Conservation (phyloP, 2,888 invertebrate genomes). For the Cerastis leucographa region DNA sequence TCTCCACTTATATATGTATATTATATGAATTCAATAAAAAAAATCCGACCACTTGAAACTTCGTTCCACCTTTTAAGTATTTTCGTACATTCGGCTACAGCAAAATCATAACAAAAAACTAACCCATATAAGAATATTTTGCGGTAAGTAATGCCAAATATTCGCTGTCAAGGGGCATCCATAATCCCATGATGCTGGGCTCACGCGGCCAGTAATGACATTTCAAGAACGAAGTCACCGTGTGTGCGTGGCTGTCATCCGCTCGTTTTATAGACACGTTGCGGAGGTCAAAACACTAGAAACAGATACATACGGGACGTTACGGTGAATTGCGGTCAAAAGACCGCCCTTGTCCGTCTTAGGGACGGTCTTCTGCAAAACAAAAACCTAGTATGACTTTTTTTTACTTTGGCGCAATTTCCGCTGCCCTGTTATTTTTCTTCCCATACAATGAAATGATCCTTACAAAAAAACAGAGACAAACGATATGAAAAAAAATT, state of each 20-base stretch:
- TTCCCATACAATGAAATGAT: not conserved
- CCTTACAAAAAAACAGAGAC: not conserved
- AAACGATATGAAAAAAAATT: not conserved
- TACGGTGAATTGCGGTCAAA: not conserved
- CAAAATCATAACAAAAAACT: slow-evolving; percentile 4
- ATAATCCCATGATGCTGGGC: slow-evolving; percentile 85
- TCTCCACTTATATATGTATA: too few species aligned
- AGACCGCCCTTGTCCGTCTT: too few species aligned
- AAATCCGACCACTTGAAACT: too few species aligned
- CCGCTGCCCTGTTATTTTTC: not conserved
- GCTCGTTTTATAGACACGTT: slow-evolving; percentile 82
- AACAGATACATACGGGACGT: not conserved
- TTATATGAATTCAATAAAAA: too few species aligned
- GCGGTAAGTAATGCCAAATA: slow-evolving; percentile 80
- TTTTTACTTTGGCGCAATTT: not conserved
- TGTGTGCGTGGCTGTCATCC: slow-evolving; percentile 78
- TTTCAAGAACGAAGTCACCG: slow-evolving; percentile 87
- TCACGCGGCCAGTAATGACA: slow-evolving; percentile 89
- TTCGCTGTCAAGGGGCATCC: slow-evolving; percentile 79
- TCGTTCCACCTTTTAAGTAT: too few species aligned
- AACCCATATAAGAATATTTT: slow-evolving; percentile 80
- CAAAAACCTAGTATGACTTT: not conserved
- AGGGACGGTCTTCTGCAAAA: too few species aligned
- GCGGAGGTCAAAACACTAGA: slow-evolving; percentile 81
- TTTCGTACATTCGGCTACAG: not conserved